These are phyloP conservation scores for Cephus pygmeus DNA, from an alignment of 2,888 invertebrate species.

Conservation along the genomic window DNA sequence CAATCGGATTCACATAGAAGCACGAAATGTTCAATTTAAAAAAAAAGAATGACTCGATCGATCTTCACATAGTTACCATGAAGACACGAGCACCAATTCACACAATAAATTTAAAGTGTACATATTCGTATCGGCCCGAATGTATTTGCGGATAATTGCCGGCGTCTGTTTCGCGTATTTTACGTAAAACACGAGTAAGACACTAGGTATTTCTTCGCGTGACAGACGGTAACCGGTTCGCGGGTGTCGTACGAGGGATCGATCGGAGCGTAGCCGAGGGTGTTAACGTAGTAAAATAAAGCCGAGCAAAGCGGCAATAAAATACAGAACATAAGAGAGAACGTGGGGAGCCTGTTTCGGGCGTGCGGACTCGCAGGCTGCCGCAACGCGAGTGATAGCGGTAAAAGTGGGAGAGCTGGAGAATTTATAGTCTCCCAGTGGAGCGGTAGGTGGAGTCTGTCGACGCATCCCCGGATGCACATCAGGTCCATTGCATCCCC, in stretches of 20 bases:
- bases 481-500: constrained; percentile 9
- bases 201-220: neutral
- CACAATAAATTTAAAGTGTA: neutral
- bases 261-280: neutral
- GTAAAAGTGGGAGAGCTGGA: constrained; percentile 53
- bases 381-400: constrained; percentile 55
- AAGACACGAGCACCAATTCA: neutral
- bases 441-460: constrained; percentile 20
- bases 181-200: neutral
- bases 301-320: neutral
- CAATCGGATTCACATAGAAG: neutral
- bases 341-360: constrained; percentile 26
- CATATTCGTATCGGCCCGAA: neutral
- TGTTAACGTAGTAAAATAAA: neutral
- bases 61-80: neutral
- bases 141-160: neutral
- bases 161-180: neutral
- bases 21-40: neutral
- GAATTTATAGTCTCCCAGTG: constrained; percentile 40
- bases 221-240: neutral
- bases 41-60: neutral
- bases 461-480: constrained; percentile 33
- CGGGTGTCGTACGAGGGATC: neutral
- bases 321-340: neutral
- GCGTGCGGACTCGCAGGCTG: constrained; percentile 40